Evolutionary conservation across 2,888 invertebrate species (phyloP).

Genomic region (Thyatira batis): DNA sequence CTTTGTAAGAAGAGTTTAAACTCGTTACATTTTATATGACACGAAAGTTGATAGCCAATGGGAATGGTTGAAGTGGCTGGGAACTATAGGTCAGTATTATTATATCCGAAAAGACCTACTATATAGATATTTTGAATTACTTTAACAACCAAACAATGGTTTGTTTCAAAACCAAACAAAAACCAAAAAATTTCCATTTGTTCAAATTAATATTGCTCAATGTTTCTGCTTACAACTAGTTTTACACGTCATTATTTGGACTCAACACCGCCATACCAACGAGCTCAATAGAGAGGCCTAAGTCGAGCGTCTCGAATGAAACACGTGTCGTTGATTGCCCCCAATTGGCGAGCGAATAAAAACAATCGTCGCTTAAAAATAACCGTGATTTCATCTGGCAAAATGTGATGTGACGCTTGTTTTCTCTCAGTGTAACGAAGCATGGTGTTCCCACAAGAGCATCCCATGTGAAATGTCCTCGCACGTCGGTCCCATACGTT

Average conservation of each 20-base stretch:
- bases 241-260: slow-evolving; percentile 30
- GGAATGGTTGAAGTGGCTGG: slow-evolving; percentile 33
- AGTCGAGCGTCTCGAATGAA: slow-evolving; percentile 69
- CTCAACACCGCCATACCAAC: slow-evolving; percentile 52
- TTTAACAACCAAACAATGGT: not conserved
- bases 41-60: not conserved
- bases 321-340: slow-evolving; percentile 82
- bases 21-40: not conserved
- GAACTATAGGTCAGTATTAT: too few relatives aligned
- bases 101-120: too few relatives aligned
- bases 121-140: not conserved
- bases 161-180: not conserved
- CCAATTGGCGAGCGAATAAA: slow-evolving; percentile 82
- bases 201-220: not conserved
- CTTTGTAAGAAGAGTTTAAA: slow-evolving; percentile 25
- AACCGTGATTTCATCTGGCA: slow-evolving; percentile 80
- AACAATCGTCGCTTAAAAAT: slow-evolving; percentile 82
- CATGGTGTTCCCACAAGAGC: slow-evolving; percentile 63
- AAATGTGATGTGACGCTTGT: slow-evolving; percentile 79
- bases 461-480: slow-evolving; percentile 74
- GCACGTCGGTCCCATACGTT: slow-evolving; percentile 59
- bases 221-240: slow-evolving; percentile 4
- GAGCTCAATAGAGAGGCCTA: slow-evolving; percentile 68
- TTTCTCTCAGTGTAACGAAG: slow-evolving; percentile 64
- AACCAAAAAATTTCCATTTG: not conserved